Conservation (phyloP, 2,797 vertebrate species). For the Dryobates pubescens region DNA sequence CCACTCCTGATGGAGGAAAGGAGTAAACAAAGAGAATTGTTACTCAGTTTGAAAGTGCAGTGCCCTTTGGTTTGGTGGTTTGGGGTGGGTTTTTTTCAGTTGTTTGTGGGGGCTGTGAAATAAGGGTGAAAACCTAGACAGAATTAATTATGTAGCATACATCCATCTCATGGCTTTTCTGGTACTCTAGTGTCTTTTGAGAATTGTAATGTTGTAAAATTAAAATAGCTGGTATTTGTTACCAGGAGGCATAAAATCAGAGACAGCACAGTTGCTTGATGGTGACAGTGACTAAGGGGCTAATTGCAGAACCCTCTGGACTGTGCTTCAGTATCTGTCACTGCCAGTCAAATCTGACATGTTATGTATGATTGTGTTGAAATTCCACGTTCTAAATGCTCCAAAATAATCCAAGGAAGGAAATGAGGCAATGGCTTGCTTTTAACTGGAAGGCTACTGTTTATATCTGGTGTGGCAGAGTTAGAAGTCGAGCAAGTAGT, state of each 20-base stretch:
- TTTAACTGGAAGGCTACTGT: not conserved
- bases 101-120: not conserved
- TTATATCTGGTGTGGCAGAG: not conserved
- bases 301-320: constrained; percentile 68
- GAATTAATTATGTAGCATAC: constrained; percentile 2
- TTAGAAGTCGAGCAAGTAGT: not conserved
- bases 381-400: constrained; percentile 33
- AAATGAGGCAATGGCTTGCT: not conserved
- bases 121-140: not conserved
- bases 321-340: constrained; percentile 49
- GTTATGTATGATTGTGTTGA: constrained; percentile 11
- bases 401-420: constrained; percentile 45
- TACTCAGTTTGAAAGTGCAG: not conserved
- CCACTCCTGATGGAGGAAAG: not conserved
- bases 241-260: constrained; percentile 67
- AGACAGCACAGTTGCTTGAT: constrained; percentile 40
- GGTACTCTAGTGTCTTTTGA: constrained; percentile 41
- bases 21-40: not conserved
- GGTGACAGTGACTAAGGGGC: constrained; percentile 68
- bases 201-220: constrained; percentile 60
- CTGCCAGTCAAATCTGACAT: constrained; percentile 57
- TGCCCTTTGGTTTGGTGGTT: not conserved
- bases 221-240: constrained; percentile 66
- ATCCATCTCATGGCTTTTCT: constrained; percentile 18
- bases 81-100: not conserved